These are phyloP conservation scores for Chloroclystis v-ata DNA, from an alignment of 2,888 invertebrate genomes.

Conservation along the genomic window DNA sequence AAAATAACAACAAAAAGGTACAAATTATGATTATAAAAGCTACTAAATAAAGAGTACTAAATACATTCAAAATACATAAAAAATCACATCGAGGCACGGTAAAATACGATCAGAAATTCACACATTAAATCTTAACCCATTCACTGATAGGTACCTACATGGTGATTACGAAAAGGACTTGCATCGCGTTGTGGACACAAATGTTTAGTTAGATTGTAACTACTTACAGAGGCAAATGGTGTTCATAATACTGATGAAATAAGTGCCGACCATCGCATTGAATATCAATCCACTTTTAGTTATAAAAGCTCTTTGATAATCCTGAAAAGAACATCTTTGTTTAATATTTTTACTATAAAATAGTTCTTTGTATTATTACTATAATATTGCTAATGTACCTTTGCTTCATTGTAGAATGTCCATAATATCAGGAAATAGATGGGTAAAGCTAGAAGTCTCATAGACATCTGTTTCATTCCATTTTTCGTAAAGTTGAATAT, in stretches of 20 bases:
- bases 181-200: too few species aligned
- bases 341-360: too few species aligned
- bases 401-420: slow-evolving; percentile 85
- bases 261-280: slow-evolving; percentile 82
- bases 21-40: too few species aligned
- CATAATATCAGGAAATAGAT: slow-evolving; percentile 87
- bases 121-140: too few species aligned
- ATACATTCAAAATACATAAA: too few species aligned
- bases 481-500: slow-evolving; percentile 87
- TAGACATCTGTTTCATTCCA: slow-evolving; percentile 86
- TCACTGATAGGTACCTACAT: too few species aligned
- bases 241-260: slow-evolving; percentile 83
- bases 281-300: slow-evolving; percentile 84
- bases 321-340: slow-evolving; percentile 75
- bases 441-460: slow-evolving; percentile 86
- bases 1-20: too few species aligned
- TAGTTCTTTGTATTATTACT: too few species aligned
- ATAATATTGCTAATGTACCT: too few species aligned
- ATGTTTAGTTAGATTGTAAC: neutral
- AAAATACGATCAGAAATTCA: too few species aligned
- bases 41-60: too few species aligned
- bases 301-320: slow-evolving; percentile 83
- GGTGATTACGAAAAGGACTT: neutral
- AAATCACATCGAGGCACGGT: too few species aligned
- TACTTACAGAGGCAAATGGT: slow-evolving; percentile 84